A percentile compares a stretch with the other conserved stretches of the same genome.
Conservation (phyloP, 2,888 invertebrate species). For the Flexamia atlantica region DNA sequence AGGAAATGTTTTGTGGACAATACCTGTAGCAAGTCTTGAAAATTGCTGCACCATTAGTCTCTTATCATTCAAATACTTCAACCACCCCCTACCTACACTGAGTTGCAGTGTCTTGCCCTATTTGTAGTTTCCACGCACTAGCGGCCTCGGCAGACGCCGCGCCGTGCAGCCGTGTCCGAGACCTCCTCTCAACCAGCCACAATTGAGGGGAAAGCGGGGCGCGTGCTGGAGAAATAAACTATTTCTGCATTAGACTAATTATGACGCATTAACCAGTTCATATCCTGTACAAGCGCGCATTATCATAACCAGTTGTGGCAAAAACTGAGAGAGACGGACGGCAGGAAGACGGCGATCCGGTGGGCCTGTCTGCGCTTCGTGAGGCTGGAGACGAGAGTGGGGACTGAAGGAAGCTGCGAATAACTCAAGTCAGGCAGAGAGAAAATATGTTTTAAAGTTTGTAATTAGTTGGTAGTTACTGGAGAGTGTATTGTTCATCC, state of each 20-base stretch:
- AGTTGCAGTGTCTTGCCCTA: too few species aligned
- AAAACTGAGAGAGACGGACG: background rate
- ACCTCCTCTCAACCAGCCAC: background rate
- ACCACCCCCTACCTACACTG: too few species aligned
- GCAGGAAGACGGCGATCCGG: constrained; percentile 3
- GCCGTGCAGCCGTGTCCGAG: background rate
- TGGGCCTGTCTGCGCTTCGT: background rate
- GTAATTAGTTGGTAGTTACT: too few species aligned
- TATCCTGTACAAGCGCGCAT: constrained; percentile 39
- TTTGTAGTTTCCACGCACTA: too few species aligned
- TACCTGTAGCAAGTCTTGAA: too few species aligned
- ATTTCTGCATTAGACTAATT: constrained; percentile 42
- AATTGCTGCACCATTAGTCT: too few species aligned
- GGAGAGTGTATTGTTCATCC: too few species aligned
- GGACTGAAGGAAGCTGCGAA: too few species aligned
- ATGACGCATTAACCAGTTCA: constrained; percentile 43
- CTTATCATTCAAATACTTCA: too few species aligned
- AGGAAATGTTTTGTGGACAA: too few species aligned
- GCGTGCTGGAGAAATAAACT: constrained; percentile 26
- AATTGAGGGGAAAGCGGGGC: constrained; percentile 37
- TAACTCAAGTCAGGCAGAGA: too few species aligned
- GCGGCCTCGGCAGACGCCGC: background rate
- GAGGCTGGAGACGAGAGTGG: background rate
- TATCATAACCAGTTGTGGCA: constrained; percentile 38
- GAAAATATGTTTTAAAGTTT: too few species aligned